A percentile compares a stretch with the other conserved stretches of the same genome.
Conservation (phyloP, 2,888 invertebrate genomes). For the Dinocampus coccinellae region DNA sequence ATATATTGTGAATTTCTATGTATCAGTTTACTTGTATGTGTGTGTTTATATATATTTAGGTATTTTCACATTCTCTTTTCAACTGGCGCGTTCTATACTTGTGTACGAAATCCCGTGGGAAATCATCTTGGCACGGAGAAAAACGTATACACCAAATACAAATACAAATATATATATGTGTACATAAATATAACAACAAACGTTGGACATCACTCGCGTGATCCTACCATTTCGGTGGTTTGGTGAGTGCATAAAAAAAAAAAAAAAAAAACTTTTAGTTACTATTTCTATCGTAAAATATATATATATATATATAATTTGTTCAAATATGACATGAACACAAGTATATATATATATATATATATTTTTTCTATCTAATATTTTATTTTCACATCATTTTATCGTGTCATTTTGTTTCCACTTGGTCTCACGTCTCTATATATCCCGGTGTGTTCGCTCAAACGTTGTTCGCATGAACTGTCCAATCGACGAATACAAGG, state of each 20-base stretch:
- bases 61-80: constrained; percentile 14
- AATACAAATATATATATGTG: neutral
- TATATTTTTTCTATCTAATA: constrained; percentile 30
- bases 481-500: constrained; percentile 16
- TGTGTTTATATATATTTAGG: constrained; percentile 34
- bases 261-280: constrained; percentile 3
- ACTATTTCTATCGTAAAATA: neutral
- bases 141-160: constrained; percentile 37
- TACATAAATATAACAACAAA: constrained; percentile 1
- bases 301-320: neutral
- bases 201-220: constrained; percentile 34
- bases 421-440: constrained; percentile 18
- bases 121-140: constrained; percentile 57
- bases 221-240: constrained; percentile 38
- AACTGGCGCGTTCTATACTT: constrained; percentile 37
- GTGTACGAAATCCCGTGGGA: constrained; percentile 61
- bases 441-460: constrained; percentile 21
- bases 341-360: neutral
- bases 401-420: constrained; percentile 38
- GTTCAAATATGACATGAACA: neutral
- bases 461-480: constrained; percentile 15
- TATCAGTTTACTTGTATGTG: neutral
- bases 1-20: neutral
- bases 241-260: constrained; percentile 22
- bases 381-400: constrained; percentile 29